Evolutionary conservation across 2,888 invertebrate species (phyloP), one percentile per base, ranked within the genome.

Genomic region (Nomada fabriciana): DNA sequence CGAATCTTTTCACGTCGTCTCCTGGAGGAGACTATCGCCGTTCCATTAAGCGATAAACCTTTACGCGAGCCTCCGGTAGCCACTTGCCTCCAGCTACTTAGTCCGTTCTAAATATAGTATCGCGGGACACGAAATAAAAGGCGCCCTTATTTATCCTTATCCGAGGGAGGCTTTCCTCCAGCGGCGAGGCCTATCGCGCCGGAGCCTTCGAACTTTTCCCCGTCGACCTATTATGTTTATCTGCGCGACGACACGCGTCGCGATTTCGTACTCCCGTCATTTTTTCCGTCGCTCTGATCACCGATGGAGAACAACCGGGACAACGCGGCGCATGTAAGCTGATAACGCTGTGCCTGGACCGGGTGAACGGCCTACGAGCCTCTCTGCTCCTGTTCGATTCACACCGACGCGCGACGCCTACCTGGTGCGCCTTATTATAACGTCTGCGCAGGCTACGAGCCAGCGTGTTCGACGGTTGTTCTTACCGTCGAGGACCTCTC

Each of bases 351-450:
- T 83, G 80, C 77, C 80, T 82, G 80, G 82, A 65, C 71, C 90
- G 89, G 93, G 92, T 93, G 89, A 93, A 93, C 90, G 92, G 89
- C 92, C 92, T 90, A 80, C 82, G 63, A 68, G 71, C 69, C 72
- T 76, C 64, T 82, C 67, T 76, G 78, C 83, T 87, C 82, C 86
- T 76, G 85, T 81, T 83, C 70, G 23, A 36, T 36, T 55, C 61
- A 72, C 83, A 78, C 69, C 79, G 86, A 85, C 90, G 80, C 36
- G 83, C 91, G 89, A 59, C 70, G 70, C 91, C 90, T 91, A 91
- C 91, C 86, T 84, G 78, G 80, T 23, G 43, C 70, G 83, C 83
- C 86, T 90, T 90, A 88, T 91, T 90, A 90, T 85, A 84, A 88
- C 83, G 86, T 63, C 70, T 73, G 78, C 87, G 82, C 84, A 75